Percentiles rank a stretch among this genome's conserved stretches.
phyloP scores from a whole-genome alignment of 1,140 invertebrate species.

The Bemisia tabaci region DNA sequence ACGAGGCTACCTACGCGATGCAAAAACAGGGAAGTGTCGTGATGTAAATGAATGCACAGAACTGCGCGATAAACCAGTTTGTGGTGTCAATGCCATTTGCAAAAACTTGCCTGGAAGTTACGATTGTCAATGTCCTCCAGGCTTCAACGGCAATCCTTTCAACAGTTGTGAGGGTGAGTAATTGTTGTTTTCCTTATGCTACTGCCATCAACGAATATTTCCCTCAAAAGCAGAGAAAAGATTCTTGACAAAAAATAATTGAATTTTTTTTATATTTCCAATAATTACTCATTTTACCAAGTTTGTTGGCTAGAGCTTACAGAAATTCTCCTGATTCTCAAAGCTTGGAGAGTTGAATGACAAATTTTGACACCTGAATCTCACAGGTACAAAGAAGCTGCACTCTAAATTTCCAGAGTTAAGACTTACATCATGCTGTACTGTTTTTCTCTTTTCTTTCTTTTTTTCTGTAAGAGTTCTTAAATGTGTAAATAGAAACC shows the following conservation, averaged over 20 bases:
- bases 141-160: slow-evolving; percentile 80
- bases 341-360: too few species aligned
- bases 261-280: neutral
- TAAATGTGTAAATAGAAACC: too few species aligned
- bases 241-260: too few species aligned
- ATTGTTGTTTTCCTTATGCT: neutral
- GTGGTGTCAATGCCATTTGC: slow-evolving; percentile 75
- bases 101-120: slow-evolving; percentile 89
- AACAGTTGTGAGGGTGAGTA: slow-evolving; percentile 54
- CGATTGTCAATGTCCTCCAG: slow-evolving; percentile 75
- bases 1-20: slow-evolving; percentile 62
- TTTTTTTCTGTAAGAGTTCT: too few species aligned
- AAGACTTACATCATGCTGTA: too few species aligned
- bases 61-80: slow-evolving; percentile 52
- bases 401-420: too few species aligned
- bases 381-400: too few species aligned
- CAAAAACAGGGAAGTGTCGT: slow-evolving; percentile 54
- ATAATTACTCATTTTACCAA: neutral
- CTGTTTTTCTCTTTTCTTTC: too few species aligned
- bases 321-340: too few species aligned
- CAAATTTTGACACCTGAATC: too few species aligned
- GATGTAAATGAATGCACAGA: slow-evolving; percentile 81
- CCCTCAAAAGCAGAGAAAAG: too few species aligned
- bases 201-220: neutral
- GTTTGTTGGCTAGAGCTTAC: too few species aligned